A percentile compares a stretch with the other conserved stretches of the same genome.
Conservation (phyloP, 2,113 vertebrate genomes). For the Cebus imitator region DNA sequence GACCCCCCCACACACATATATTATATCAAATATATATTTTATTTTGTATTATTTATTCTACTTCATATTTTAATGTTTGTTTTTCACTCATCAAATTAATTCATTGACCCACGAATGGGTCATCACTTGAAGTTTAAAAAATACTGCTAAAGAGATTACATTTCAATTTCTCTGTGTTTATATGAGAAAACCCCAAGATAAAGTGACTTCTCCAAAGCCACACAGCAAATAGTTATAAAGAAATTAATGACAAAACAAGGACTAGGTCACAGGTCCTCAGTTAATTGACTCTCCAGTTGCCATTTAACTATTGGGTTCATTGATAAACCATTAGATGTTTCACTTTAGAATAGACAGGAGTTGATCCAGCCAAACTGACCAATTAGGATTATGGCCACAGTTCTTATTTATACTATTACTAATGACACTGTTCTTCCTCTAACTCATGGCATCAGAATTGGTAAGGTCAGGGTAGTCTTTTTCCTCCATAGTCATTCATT, state of each 20-base stretch:
- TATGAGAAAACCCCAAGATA: not conserved
- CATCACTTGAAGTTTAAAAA: not conserved
- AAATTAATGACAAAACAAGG: not conserved
- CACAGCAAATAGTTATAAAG: not conserved
- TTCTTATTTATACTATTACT: not conserved
- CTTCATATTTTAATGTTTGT: not conserved
- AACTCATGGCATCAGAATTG: not conserved
- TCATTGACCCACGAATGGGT: not conserved
- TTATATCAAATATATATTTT: not conserved
- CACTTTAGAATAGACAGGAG: not conserved
- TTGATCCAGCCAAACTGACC: not conserved
- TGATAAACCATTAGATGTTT: not conserved
- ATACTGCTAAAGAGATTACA: not conserved
- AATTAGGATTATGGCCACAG: not conserved
- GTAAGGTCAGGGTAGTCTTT: not conserved
- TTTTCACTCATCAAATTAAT: not conserved
- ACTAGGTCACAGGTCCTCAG: not conserved
- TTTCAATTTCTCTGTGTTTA: not conserved
- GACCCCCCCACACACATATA: not conserved
- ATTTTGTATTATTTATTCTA: not conserved
- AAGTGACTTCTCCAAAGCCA: not conserved
- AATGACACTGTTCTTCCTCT: not conserved
- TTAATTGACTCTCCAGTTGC: not conserved
- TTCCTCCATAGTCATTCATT: not conserved
- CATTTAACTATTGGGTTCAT: not conserved